Percentiles rank a stretch among this genome's conserved stretches.
phyloP scores from a whole-genome alignment of 2,888 invertebrate genomes.

The Cheilosia vernalis region DNA sequence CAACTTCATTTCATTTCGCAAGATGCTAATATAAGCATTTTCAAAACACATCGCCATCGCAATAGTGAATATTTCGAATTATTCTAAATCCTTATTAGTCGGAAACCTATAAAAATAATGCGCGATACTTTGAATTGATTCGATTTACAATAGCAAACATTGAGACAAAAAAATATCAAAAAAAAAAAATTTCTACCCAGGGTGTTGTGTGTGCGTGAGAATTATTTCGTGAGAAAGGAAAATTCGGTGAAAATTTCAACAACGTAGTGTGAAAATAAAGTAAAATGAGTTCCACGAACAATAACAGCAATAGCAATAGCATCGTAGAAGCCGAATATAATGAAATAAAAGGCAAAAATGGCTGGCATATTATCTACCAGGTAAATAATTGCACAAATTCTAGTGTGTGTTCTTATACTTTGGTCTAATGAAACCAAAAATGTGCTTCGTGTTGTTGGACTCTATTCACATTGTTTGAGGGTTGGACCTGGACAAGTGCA shows the following conservation, averaged over 20 bases:
- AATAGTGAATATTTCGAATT: conserved; percentile 42
- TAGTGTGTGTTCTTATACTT: conserved; percentile 21
- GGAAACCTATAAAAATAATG: conserved; percentile 29
- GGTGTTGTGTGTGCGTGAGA: conserved; percentile 36
- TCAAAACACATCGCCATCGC: conserved; percentile 55
- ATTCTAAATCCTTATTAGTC: conserved; percentile 25
- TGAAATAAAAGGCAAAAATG: conserved; percentile 88
- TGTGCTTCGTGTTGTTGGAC: conserved; percentile 33
- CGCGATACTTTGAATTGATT: conserved; percentile 27
- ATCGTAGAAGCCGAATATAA: conserved; percentile 90
- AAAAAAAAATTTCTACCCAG: conserved; percentile 21
- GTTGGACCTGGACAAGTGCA: conserved; percentile 33
- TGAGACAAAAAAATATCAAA: conserved; percentile 45
- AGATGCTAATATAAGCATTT: conserved; percentile 70
- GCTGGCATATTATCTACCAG: conserved; percentile 90
- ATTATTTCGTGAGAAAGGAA: conserved; percentile 54
- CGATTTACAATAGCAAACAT: conserved; percentile 43
- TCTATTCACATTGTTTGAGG: conserved; percentile 25
- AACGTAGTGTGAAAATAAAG: conserved; percentile 32
- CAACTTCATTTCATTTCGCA: conserved; percentile 65
- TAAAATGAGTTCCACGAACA: conserved; percentile 68
- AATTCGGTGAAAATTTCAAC: conserved; percentile 52
- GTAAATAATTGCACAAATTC: conserved; percentile 82
- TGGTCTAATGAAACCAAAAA: conserved; percentile 23
- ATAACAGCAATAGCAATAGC: conserved; percentile 71